phyloP scores from a whole-genome alignment of 2,113 vertebrate species.

The Centropristis striata region DNA sequence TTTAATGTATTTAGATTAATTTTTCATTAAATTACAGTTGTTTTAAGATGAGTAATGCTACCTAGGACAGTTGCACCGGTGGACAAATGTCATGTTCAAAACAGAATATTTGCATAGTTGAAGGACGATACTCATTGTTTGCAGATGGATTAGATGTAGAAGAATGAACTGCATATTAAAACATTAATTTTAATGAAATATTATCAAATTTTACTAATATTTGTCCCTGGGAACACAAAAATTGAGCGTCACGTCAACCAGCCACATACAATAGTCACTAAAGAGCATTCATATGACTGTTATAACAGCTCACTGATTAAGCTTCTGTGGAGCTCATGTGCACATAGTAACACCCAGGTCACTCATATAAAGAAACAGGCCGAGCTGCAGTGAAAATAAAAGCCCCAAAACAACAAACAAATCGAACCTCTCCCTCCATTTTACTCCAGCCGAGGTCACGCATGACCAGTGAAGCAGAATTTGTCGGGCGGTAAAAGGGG shows the following conservation, averaged over 20 bases:
- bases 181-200: too few relatives aligned
- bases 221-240: too few relatives aligned
- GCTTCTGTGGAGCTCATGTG: conserved; percentile 1
- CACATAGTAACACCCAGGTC: conserved; percentile 23
- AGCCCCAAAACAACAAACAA: conserved; percentile 38
- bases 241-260: too few relatives aligned
- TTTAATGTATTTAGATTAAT: too few relatives aligned
- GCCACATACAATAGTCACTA: background rate
- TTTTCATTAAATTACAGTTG: too few relatives aligned
- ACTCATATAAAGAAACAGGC: conserved; percentile 24
- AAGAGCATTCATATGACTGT: background rate
- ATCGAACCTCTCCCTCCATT: conserved; percentile 12
- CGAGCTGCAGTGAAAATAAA: conserved; percentile 19
- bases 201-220: too few relatives aligned
- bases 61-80: too few relatives aligned
- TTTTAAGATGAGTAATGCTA: too few relatives aligned
- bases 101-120: too few relatives aligned
- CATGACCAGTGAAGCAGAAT: conserved; percentile 59
- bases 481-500: conserved; percentile 38
- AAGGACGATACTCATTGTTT: background rate
- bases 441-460: conserved; percentile 47
- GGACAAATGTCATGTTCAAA: too few relatives aligned
- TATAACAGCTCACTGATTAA: background rate
- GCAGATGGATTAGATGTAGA: too few relatives aligned
- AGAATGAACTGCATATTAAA: too few relatives aligned